Evolutionary conservation across 2,797 vertebrate genomes (phyloP).

Genomic region (Cynopterus sphinx): DNA sequence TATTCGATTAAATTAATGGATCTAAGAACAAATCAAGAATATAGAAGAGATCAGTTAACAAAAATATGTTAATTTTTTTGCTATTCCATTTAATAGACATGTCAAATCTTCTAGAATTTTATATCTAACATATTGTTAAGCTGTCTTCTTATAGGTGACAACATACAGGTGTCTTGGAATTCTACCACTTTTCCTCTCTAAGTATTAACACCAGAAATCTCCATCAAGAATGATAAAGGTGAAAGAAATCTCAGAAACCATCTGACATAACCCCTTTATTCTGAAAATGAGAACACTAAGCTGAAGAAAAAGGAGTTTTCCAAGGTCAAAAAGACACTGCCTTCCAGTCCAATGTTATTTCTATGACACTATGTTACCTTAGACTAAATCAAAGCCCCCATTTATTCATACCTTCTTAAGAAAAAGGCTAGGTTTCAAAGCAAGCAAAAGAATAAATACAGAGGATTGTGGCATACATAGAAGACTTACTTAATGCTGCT

Average conservation of each 20-base stretch:
- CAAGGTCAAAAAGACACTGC: neutral
- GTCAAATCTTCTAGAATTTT: neutral
- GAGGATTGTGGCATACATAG: neutral
- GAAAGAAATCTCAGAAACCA: constrained; percentile 19
- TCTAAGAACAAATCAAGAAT: constrained; percentile 32
- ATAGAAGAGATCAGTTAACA: neutral
- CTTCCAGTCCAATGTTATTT: neutral
- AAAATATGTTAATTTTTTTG: constrained; percentile 5
- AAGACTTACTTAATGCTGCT: constrained; percentile 46
- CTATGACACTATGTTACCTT: neutral
- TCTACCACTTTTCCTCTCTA: neutral
- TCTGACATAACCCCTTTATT: neutral
- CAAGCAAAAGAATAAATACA: constrained; percentile 40
- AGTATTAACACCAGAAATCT: neutral
- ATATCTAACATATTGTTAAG: neutral
- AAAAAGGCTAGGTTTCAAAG: neutral
- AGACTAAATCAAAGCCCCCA: neutral
- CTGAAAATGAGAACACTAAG: constrained; percentile 12
- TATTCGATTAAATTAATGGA: neutral
- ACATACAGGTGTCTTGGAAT: neutral
- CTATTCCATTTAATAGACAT: neutral
- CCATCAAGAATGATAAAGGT: constrained; percentile 21
- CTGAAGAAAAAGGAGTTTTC: neutral
- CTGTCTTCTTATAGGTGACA: neutral
- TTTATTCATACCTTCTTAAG: neutral